phyloP scores from a whole-genome alignment of 2,797 vertebrate genomes.

The Onychomys arenicola region DNA sequence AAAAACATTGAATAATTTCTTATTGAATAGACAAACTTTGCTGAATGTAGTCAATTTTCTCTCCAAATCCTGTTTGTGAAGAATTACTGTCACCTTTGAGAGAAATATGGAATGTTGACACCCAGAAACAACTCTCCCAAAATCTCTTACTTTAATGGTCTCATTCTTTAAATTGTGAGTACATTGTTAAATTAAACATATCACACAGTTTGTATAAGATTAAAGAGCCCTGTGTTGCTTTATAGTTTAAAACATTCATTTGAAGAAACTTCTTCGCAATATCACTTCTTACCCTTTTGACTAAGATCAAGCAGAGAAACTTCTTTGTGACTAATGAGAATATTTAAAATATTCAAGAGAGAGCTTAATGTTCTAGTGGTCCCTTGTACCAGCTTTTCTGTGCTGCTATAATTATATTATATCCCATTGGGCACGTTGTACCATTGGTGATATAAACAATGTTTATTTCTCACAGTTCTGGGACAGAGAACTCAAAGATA shows the following conservation, averaged over 20 bases:
- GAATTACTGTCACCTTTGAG: constrained; percentile 65
- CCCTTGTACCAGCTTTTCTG: background rate
- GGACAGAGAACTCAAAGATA: background rate
- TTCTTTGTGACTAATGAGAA: background rate
- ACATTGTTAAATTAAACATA: constrained; percentile 59
- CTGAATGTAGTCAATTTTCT: constrained; percentile 64
- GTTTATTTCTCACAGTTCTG: background rate
- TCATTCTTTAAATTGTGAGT: constrained; percentile 67
- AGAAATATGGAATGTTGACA: constrained; percentile 66
- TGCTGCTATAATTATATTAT: background rate
- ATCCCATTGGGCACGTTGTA: background rate
- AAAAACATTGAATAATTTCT: constrained; percentile 59
- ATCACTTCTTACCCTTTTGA: background rate
- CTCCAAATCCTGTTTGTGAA: background rate
- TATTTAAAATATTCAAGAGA: constrained; percentile 37
- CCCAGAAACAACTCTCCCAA: constrained; percentile 43
- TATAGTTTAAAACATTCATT: background rate
- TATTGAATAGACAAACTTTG: constrained; percentile 33
- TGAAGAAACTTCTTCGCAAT: background rate
- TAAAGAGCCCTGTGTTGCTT: constrained; percentile 17
- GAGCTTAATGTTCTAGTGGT: background rate
- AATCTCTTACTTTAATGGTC: constrained; percentile 60
- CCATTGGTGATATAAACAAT: background rate
- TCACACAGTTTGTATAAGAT: constrained; percentile 55
- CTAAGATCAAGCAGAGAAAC: background rate